Base-by-base conservation (phyloP, 2,888 invertebrate species). In the Epistrophe eligans region DNA sequence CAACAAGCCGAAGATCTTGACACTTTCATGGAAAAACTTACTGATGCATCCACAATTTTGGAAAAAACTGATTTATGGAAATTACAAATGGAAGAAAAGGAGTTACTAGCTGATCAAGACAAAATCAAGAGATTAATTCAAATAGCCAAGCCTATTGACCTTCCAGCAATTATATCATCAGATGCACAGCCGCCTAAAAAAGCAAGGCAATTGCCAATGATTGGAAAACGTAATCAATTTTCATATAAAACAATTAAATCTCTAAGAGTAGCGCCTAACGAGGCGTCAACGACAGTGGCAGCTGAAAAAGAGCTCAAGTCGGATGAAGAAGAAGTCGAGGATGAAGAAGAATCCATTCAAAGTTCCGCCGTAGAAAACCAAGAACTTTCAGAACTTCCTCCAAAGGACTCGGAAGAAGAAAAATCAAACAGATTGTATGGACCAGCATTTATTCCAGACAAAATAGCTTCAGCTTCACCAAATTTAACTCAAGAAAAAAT, bases 21-120 rank as follows among this genome's bases (percentile, higher is more conserved):
- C 91, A 95, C 95, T 7, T 99, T 95, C 92, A 98, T 99, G 97
- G 94, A 94, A 48, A 94, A 94, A 45, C 92, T 97, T 79, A 92
- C 93, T 0, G 94, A 94, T 77, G 95, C 95, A 90, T 93, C 93
- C 0, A 79, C 87, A 0, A 93, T 94, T 38, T 93, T 95, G 17
- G 95, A 95, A 72, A 96, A 96, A 91, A 94, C 96, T 1, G 96
- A 95, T 88, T 93, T 95, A 57, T 94, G 94, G n/a, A 94, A 93
- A 88, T 90, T 94, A 19, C 93, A 94, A 90, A 94, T 94, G 90
- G 95, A 95, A 79, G 94, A 98, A 40, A 94, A 95, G 50, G 95
- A 95, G 81, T 91, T 98, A 7, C 95, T 95, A 90, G 92, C 93
- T 11, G 97, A 98, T 90, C 94, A 97, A 81, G 92, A 93, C 0